Percentiles rank a stretch among this genome's conserved stretches.
Evolutionary conservation across 2,797 vertebrate species (phyloP).

Genomic region (Sus cebifrons): DNA sequence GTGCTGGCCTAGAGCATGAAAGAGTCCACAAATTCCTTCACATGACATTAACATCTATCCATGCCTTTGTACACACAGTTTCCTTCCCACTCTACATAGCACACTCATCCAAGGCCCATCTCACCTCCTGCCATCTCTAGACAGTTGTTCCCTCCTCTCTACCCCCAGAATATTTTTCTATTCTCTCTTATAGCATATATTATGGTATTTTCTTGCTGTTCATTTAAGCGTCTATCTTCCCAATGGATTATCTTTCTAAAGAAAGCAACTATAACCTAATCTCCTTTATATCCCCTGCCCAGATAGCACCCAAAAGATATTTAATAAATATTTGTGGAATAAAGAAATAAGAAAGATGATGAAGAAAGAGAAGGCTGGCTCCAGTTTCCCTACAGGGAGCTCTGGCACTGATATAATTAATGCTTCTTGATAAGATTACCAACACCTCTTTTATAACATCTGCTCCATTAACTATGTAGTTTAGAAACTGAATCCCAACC

Average conservation of each 20-base stretch:
- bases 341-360: constrained; percentile 18
- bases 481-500: constrained; percentile 33
- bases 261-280: constrained; percentile 26
- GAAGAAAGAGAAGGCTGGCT: not conserved
- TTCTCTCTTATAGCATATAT: not conserved
- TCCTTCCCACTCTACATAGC: not conserved
- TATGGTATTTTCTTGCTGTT: not conserved
- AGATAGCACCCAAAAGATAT: not conserved
- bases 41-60: too few species aligned
- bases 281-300: not conserved
- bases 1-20: not conserved
- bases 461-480: constrained; percentile 6
- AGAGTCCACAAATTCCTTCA: too few species aligned
- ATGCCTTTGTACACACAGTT: not conserved
- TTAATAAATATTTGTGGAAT: constrained; percentile 26
- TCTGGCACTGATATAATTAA: not conserved
- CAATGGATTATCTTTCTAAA: constrained; percentile 44
- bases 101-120: not conserved
- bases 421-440: constrained; percentile 42
- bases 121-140: not conserved
- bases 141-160: not conserved
- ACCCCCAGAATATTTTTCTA: not conserved
- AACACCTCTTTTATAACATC: not conserved
- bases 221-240: not conserved
- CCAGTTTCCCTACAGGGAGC: not conserved